phyloP scores from a whole-genome alignment of 2,888 invertebrate species.

The Torymus auratus region DNA sequence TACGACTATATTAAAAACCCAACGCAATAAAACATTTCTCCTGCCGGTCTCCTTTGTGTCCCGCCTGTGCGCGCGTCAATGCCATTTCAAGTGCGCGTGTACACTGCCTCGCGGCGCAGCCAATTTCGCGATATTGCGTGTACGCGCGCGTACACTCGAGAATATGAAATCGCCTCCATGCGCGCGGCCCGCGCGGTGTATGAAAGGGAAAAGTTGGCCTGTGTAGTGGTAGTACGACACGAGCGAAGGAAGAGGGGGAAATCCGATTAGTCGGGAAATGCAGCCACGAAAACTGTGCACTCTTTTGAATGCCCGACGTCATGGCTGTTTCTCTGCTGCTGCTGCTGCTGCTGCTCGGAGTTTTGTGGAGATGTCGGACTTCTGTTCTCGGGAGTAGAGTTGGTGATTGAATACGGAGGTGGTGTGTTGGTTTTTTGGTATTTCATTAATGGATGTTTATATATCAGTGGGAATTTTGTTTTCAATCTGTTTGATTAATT shows the following conservation, averaged over 20 bases:
- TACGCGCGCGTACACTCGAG: background rate
- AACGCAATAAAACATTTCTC: slow-evolving; percentile 7
- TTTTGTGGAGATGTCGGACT: too few relatives aligned
- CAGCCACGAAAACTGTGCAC: slow-evolving; percentile 22
- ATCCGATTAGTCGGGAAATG: slow-evolving; percentile 30
- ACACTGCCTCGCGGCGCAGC: background rate
- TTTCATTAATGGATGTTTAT: too few relatives aligned
- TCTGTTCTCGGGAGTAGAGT: too few relatives aligned
- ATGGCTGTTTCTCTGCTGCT: background rate
- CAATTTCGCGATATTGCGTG: slow-evolving; percentile 29
- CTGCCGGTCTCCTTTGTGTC: slow-evolving; percentile 8
- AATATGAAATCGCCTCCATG: slow-evolving; percentile 28
- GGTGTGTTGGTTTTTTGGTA: too few relatives aligned
- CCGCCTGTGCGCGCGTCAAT: background rate
- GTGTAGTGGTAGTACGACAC: too few relatives aligned
- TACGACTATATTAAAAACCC: too few relatives aligned
- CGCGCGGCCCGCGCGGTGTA: too few relatives aligned
- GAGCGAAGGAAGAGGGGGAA: background rate
- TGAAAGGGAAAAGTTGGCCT: slow-evolving; percentile 11
- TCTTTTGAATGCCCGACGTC: background rate
- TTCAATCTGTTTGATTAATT: too few relatives aligned
- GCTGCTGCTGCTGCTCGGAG: background rate
- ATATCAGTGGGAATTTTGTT: too few relatives aligned
- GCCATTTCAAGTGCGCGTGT: background rate
- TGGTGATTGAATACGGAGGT: too few relatives aligned